Base-by-base conservation (phyloP, 2,113 vertebrate genomes). In the Craseonycteris thonglongyai region DNA sequence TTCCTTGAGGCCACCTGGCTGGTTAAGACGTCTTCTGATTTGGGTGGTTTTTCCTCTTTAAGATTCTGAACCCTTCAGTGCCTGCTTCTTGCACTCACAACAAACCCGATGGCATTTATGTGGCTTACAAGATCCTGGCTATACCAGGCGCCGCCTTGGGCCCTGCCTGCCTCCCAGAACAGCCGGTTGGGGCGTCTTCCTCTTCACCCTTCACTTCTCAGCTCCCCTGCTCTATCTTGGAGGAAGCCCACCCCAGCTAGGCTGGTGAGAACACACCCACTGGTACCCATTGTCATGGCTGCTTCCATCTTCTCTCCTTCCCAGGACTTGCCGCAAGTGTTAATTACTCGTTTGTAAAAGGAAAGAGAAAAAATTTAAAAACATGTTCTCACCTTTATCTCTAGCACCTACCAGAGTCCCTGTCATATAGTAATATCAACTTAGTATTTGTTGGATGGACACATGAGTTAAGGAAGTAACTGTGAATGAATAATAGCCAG, bases 341-440 rank as follows among this genome's bases (percentile, higher is more conserved):
- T 72, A 66, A 93, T 80, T 26, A 74, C 40, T 92, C 35, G 33
- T 42, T 81, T 79, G 49, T 58, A n/a, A 80, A 96, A 47, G 49
- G 10, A 45, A 40, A 76, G 26, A 59, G 9, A 30, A 85, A 66
- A 15, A n/a, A 54, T 33, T 10, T 40, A 16, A 5, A 69, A 78
- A 38, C 22, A 38, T 89, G 33, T 47, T 51, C 40, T 58, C 7
- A 49, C 30, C 33, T 82, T 88, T 72, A 85, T 85, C 82, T 30
- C 49, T 63, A 74, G 22, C 5, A 35, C 51, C 76, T 88, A 65
- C 82, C 54, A 49, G 65, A 38, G 54, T 59, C 75, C 22, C 42
- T 56, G n/a, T 58, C 42, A 35, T 79, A 51, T 0, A 83, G 51
- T 28, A 61, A 13, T 24, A 82, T 40, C 24, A 22, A 80, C 47